A percentile compares a stretch with the other conserved stretches of the same genome.
Evolutionary conservation across 2,797 vertebrate species (phyloP).

Genomic region (Clarias fuscus): DNA sequence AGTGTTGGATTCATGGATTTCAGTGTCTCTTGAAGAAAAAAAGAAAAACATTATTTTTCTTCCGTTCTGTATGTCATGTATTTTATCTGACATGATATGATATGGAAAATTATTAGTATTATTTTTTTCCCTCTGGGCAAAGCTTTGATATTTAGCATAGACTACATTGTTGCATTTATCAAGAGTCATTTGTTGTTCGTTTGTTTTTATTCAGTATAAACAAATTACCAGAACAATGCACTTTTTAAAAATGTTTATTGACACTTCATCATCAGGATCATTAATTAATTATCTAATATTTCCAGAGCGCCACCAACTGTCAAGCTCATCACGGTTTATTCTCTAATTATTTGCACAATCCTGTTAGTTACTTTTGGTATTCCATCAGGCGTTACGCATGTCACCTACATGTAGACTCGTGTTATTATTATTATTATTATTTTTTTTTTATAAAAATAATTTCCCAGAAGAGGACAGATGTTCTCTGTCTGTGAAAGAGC

Average conservation of each 20-base stretch:
- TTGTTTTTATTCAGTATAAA: not conserved
- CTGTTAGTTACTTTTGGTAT: not conserved
- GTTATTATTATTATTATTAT: slow-evolving; percentile 6
- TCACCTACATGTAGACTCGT: too few relatives aligned
- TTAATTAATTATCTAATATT: slow-evolving; percentile 32
- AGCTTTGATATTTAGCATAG: not conserved
- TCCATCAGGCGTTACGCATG: not conserved
- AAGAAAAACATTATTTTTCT: too few relatives aligned
- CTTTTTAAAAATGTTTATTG: not conserved
- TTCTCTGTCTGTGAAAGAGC: slow-evolving; percentile 28
- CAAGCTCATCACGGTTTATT: slow-evolving; percentile 16
- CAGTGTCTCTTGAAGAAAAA: not conserved
- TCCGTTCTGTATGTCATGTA: not conserved
- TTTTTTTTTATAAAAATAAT: not conserved
- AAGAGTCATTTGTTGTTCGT: not conserved
- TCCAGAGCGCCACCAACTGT: slow-evolving; percentile 47
- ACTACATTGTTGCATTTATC: slow-evolving; percentile 6
- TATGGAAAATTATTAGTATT: not conserved
- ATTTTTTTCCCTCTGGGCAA: not conserved
- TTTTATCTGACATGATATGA: not conserved
- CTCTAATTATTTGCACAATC: not conserved
- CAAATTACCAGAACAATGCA: not conserved
- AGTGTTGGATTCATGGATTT: not conserved
- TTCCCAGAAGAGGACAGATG: slow-evolving; percentile 23
- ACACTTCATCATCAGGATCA: slow-evolving; percentile 27